phyloP scores from a whole-genome alignment of 2,113 vertebrate species.

The Terrapene triunguis region DNA sequence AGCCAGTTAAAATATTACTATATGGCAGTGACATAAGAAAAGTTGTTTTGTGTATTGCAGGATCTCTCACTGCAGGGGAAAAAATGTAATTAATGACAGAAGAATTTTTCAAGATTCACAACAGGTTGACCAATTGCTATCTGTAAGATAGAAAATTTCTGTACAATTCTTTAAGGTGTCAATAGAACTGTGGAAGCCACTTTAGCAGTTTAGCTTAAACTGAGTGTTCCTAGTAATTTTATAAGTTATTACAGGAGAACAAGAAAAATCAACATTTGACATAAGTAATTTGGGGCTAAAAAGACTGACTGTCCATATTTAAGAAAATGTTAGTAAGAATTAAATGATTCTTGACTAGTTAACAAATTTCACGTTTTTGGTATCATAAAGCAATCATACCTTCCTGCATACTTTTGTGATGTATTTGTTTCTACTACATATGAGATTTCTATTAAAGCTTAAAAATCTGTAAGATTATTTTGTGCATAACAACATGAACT shows the following conservation, averaged over 20 bases:
- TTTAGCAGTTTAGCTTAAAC: neutral
- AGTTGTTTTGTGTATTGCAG: neutral
- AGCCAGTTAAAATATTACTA: neutral
- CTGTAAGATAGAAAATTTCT: neutral
- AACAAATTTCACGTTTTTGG: neutral
- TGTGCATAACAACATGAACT: neutral
- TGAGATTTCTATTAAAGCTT: neutral
- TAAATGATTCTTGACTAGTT: neutral
- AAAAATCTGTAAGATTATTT: neutral
- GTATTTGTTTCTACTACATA: neutral
- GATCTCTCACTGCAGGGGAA: neutral
- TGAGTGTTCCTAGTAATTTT: neutral
- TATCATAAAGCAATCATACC: neutral
- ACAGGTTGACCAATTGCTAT: neutral
- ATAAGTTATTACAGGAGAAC: neutral
- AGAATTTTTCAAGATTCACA: neutral
- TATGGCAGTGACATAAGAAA: neutral
- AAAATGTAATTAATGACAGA: neutral
- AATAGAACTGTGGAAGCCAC: neutral
- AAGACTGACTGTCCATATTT: neutral
- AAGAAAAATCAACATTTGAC: neutral
- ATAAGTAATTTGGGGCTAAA: neutral
- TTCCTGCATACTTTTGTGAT: neutral
- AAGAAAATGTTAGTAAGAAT: neutral
- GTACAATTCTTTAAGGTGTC: neutral